These are phyloP conservation scores for Zaprionus ghesquierei DNA, from an alignment of 1,140 invertebrate species.

Conservation along the genomic window DNA sequence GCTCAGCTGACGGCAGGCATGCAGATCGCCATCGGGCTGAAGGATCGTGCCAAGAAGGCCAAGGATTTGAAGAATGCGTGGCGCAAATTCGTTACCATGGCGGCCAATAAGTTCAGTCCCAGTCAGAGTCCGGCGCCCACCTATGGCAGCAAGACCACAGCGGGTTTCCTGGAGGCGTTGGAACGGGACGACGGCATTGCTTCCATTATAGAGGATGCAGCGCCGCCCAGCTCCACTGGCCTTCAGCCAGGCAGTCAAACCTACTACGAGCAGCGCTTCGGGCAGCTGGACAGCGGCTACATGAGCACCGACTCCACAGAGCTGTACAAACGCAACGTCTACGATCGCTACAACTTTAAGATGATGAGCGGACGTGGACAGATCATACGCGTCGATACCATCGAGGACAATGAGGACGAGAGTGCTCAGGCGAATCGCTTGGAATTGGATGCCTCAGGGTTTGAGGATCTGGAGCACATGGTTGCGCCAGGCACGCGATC, in stretches of 20 bases:
- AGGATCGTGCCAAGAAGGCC: slow-evolving; percentile 77
- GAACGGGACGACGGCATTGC: slow-evolving; percentile 76
- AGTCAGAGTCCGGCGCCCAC: slow-evolving; percentile 74
- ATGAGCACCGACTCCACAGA: slow-evolving; percentile 89
- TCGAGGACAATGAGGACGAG: slow-evolving; percentile 79
- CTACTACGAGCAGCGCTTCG: slow-evolving; percentile 77
- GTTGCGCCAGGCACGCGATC: slow-evolving; percentile 48
- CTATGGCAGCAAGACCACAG: slow-evolving; percentile 59
- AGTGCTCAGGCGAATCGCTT: slow-evolving; percentile 43
- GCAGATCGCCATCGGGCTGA: slow-evolving; percentile 80
- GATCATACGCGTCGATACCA: slow-evolving; percentile 77
- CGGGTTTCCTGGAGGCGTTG: slow-evolving; percentile 58
- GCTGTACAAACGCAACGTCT: slow-evolving; percentile 74
- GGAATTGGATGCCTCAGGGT: slow-evolving; percentile 46
- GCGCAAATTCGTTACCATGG: slow-evolving; percentile 82
- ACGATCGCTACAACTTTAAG: slow-evolving; percentile 81
- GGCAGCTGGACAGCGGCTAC: slow-evolving; percentile 87
- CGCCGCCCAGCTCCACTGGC: slow-evolving; percentile 6
- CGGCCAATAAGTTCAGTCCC: slow-evolving; percentile 80
- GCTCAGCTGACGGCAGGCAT: slow-evolving; percentile 76
- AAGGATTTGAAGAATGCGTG: slow-evolving; percentile 83
- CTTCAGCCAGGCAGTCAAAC: slow-evolving; percentile 59
- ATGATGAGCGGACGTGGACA: slow-evolving; percentile 61
- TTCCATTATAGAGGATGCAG: slow-evolving; percentile 75
- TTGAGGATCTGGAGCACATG: slow-evolving; percentile 80